phyloP scores from a whole-genome alignment of 2,888 invertebrate genomes.

The Tinea pellionella region DNA sequence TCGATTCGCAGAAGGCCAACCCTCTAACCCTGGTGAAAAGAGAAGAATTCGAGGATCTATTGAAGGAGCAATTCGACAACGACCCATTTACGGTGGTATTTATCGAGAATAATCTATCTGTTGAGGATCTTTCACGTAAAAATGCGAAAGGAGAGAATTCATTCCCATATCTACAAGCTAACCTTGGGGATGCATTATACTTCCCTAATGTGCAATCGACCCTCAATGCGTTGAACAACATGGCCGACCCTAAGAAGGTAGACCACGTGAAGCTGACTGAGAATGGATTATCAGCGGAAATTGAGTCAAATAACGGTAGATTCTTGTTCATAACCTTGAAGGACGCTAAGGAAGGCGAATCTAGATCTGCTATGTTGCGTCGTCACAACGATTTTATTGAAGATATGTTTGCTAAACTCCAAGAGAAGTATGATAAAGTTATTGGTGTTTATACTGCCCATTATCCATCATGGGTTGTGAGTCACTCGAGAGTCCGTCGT shows the following conservation, averaged over 20 bases:
- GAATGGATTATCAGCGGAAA: slow-evolving; percentile 40
- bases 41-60: slow-evolving; percentile 39
- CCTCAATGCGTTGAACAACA: slow-evolving; percentile 59
- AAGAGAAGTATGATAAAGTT: slow-evolving; percentile 50
- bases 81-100: slow-evolving; percentile 61
- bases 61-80: slow-evolving; percentile 41
- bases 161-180: slow-evolving; percentile 45
- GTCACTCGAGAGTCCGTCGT: slow-evolving; percentile 38
- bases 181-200: slow-evolving; percentile 54
- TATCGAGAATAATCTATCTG: slow-evolving; percentile 63
- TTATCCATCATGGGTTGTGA: slow-evolving; percentile 59
- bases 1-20: slow-evolving; percentile 30
- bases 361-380: slow-evolving; percentile 62
- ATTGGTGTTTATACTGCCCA: slow-evolving; percentile 70
- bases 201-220: slow-evolving; percentile 74
- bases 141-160: slow-evolving; percentile 43
- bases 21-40: slow-evolving; percentile 38
- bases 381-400: slow-evolving; percentile 73
- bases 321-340: slow-evolving; percentile 68
- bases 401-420: slow-evolving; percentile 57
- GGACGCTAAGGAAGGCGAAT: slow-evolving; percentile 68
- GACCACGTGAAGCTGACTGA: slow-evolving; percentile 48
- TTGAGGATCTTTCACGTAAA: slow-evolving; percentile 69
- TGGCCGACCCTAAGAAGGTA: slow-evolving; percentile 45
- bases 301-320: slow-evolving; percentile 50